Conservation (phyloP, 2,113 vertebrate genomes). For the Pithys albifrons region DNA sequence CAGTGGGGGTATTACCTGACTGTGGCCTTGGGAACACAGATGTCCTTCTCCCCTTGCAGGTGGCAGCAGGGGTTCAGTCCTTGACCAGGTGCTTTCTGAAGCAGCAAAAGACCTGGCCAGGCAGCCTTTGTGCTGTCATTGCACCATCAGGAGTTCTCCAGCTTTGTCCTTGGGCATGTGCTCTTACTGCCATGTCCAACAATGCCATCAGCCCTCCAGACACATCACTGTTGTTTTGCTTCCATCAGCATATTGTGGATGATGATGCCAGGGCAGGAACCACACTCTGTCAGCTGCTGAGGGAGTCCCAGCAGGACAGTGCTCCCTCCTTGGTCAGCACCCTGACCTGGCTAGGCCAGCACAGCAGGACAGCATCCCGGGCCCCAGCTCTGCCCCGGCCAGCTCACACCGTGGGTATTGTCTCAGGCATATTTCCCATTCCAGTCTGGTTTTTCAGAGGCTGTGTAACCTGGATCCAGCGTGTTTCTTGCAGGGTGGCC, state of each 20-base stretch:
- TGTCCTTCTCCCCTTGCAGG: not conserved
- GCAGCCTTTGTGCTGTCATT: not conserved
- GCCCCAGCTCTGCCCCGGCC: not conserved
- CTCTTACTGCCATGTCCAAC: rapidly evolving
- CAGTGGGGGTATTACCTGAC: not conserved
- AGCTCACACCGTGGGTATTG: not conserved
- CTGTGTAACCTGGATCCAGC: not conserved
- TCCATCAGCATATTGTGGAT: not conserved
- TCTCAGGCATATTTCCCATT: not conserved
- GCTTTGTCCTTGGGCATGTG: not conserved
- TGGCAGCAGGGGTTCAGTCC: not conserved
- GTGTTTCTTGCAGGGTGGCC: not conserved
- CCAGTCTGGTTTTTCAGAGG: not conserved
- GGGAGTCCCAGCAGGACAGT: not conserved
- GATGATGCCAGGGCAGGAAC: not conserved
- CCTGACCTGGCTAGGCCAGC: rapidly evolving
- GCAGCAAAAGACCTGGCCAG: rapidly evolving
- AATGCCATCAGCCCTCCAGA: rapidly evolving
- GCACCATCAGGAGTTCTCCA: not conserved
- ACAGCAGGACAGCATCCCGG: not conserved
- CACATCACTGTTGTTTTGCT: not conserved
- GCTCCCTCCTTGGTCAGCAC: rapidly evolving
- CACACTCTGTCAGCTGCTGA: rapidly evolving
- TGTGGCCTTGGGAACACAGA: not conserved
- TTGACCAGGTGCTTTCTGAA: not conserved